Conservation (phyloP, 2,113 vertebrate species). For the Egretta garzetta region DNA sequence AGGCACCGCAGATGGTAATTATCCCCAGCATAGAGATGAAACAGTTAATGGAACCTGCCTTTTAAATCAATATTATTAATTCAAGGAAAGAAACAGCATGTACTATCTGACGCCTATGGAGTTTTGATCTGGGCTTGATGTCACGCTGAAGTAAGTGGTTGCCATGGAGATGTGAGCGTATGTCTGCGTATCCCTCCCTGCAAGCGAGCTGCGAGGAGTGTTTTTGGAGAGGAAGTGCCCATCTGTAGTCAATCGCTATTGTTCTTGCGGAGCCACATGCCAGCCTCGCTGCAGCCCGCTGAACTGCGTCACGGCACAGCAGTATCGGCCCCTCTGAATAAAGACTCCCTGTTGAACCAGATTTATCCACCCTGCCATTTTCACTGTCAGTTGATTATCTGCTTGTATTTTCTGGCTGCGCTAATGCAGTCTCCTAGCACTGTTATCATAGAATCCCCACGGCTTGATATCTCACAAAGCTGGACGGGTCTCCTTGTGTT, state of each 20-base stretch:
- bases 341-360: conserved; percentile 49
- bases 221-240: conserved; percentile 73
- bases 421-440: conserved; percentile 41
- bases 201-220: conserved; percentile 68
- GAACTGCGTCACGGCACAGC: conserved; percentile 46
- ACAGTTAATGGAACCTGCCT: conserved; percentile 56
- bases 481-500: background rate
- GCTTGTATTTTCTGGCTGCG: conserved; percentile 33
- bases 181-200: conserved; percentile 72
- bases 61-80: conserved; percentile 68
- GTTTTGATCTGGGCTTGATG: conserved; percentile 61
- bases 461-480: background rate
- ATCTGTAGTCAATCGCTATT: conserved; percentile 51
- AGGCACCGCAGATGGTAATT: conserved; percentile 4
- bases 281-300: background rate
- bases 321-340: background rate
- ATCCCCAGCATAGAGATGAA: conserved; percentile 24
- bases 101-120: conserved; percentile 63
- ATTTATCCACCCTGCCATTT: conserved; percentile 60
- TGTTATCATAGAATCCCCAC: conserved; percentile 9
- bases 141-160: conserved; percentile 73
- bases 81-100: conserved; percentile 58
- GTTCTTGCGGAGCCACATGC: conserved; percentile 26
- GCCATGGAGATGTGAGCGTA: conserved; percentile 71
- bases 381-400: conserved; percentile 57